phyloP scores from a whole-genome alignment of 1,140 invertebrate species.

The Drosophila jambulina region DNA sequence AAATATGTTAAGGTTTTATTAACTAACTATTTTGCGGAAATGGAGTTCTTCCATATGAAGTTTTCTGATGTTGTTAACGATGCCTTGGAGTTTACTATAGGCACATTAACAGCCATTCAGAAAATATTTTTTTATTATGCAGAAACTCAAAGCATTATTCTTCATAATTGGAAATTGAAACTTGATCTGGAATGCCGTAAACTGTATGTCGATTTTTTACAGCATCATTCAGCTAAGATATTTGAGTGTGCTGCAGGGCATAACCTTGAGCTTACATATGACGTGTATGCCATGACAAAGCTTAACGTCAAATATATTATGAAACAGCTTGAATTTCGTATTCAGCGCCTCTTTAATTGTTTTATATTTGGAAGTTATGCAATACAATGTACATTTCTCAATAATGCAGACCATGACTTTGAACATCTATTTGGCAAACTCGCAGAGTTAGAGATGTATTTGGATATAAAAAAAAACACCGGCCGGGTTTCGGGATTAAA shows the following conservation, averaged over 20 bases:
- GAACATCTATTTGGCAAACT: constrained; percentile 56
- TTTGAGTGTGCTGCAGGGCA: constrained; percentile 62
- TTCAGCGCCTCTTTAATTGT: constrained; percentile 75
- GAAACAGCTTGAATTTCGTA: constrained; percentile 71
- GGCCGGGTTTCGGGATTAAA: constrained; percentile 31
- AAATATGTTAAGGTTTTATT: constrained; percentile 55
- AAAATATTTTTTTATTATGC: constrained; percentile 62
- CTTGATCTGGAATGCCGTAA: constrained; percentile 52
- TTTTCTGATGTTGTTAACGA: constrained; percentile 74
- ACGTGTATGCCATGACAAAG: constrained; percentile 72
- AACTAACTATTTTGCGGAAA: constrained; percentile 78
- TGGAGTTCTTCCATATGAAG: constrained; percentile 77
- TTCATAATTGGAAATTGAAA: constrained; percentile 63
- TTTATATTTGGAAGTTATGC: constrained; percentile 57
- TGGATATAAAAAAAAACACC: constrained; percentile 65
- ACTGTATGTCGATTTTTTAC: constrained; percentile 69
- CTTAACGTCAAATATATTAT: constrained; percentile 67
- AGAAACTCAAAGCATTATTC: constrained; percentile 55
- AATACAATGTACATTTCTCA: constrained; percentile 67
- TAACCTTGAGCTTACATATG: constrained; percentile 53
- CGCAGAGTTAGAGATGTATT: constrained; percentile 65
- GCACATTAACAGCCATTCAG: constrained; percentile 44
- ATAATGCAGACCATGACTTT: constrained; percentile 66
- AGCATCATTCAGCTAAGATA: constrained; percentile 60
- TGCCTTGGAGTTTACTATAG: constrained; percentile 65